Evolutionary conservation across 2,888 invertebrate species (phyloP).

Genomic region (Drosophila rubida): DNA sequence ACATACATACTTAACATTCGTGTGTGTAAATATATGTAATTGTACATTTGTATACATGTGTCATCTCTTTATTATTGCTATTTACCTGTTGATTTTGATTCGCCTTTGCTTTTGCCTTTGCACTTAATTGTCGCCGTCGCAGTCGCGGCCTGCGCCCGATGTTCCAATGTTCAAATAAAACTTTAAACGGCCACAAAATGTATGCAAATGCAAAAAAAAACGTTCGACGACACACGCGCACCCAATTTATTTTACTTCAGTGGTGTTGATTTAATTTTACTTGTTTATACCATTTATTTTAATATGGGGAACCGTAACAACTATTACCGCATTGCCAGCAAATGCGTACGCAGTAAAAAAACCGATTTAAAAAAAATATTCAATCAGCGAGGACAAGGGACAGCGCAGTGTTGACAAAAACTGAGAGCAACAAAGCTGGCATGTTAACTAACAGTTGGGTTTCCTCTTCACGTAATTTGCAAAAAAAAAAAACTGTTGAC

Average conservation of each 20-base stretch:
- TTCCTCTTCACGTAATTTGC: background rate
- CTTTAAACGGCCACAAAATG: constrained; percentile 32
- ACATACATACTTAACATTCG: background rate
- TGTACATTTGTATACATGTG: constrained; percentile 33
- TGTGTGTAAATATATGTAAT: constrained; percentile 11
- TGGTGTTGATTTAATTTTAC: constrained; percentile 7
- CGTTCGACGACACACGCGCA: constrained; percentile 58
- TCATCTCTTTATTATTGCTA: constrained; percentile 53
- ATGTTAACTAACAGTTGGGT: constrained; percentile 48
- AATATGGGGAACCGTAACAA: constrained; percentile 14
- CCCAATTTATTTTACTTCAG: constrained; percentile 25
- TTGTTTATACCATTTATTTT: background rate
- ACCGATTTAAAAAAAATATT: constrained; percentile 17
- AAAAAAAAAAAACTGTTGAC: background rate
- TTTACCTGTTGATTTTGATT: constrained; percentile 76
- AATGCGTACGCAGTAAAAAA: constrained; percentile 36
- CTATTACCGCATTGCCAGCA: constrained; percentile 50
- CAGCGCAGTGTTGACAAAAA: constrained; percentile 58
- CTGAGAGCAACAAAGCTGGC: constrained; percentile 43
- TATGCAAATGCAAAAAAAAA: constrained; percentile 44
- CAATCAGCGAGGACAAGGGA: constrained; percentile 39
- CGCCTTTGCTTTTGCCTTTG: constrained; percentile 33
- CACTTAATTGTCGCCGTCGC: constrained; percentile 41
- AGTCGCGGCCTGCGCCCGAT: constrained; percentile 16
- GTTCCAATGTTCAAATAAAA: constrained; percentile 5